phyloP scores from a whole-genome alignment of 2,888 invertebrate genomes.

The Rhaphigaster nebulosa region DNA sequence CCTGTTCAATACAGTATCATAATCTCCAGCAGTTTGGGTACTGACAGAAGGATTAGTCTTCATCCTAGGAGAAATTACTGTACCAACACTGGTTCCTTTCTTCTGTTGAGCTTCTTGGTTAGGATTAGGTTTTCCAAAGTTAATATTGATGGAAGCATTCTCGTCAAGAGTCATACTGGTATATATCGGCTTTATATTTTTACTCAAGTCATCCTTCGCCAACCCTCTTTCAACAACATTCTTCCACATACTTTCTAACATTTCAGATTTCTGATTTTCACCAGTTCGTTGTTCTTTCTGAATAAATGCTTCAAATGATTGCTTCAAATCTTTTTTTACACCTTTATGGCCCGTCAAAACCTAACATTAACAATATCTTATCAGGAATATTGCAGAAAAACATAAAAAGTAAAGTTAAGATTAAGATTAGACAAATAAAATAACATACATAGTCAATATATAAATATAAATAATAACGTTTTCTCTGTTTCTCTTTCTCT shows the following conservation, averaged over 20 bases:
- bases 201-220: constrained; percentile 9
- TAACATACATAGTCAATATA: too few relatives aligned
- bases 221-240: constrained; percentile 41
- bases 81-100: background rate
- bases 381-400: background rate
- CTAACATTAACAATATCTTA: background rate
- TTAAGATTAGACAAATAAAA: background rate
- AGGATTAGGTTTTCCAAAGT: background rate
- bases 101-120: background rate
- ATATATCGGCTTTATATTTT: constrained; percentile 42
- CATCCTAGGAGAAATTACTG: constrained; percentile 28
- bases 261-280: constrained; percentile 16
- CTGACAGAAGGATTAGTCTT: constrained; percentile 42
- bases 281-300: constrained; percentile 15
- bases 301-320: constrained; percentile 43
- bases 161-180: constrained; percentile 48
- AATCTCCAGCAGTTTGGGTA: constrained; percentile 25
- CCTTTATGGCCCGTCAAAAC: background rate
- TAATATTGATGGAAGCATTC: constrained; percentile 17
- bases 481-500: too few relatives aligned
- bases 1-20: background rate
- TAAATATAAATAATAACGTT: too few relatives aligned
- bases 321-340: constrained; percentile 23
- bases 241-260: constrained; percentile 52
- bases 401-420: background rate